Evolutionary conservation across 2,797 vertebrate species (phyloP).

Genomic region (Zenarchopterus dispar): DNA sequence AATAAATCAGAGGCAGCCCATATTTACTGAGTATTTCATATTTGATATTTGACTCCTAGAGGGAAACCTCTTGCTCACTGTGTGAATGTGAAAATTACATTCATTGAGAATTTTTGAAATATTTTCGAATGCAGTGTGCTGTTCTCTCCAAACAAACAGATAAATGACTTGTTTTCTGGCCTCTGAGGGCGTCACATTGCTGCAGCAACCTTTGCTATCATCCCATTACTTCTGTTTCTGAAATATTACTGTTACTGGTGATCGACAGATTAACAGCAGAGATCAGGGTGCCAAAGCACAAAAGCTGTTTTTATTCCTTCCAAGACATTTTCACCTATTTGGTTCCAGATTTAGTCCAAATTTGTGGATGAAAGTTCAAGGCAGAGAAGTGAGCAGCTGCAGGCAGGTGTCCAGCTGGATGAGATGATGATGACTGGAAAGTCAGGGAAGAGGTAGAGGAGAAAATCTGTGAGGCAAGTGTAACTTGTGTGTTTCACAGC

Average conservation of each 20-base stretch:
- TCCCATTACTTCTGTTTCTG: too few species aligned
- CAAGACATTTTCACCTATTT: constrained; percentile 1
- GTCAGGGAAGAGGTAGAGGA: too few species aligned
- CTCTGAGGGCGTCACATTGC: neutral
- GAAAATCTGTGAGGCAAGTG: too few species aligned
- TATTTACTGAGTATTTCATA: neutral
- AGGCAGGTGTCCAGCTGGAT: too few species aligned
- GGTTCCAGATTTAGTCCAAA: neutral
- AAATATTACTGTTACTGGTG: too few species aligned
- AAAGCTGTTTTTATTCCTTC: neutral
- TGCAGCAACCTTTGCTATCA: too few species aligned
- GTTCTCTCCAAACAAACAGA: constrained; percentile 10
- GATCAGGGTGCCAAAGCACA: too few species aligned
- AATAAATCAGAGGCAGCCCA: neutral
- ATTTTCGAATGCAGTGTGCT: constrained; percentile 24
- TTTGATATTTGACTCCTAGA: constrained; percentile 8
- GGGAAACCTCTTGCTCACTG: neutral
- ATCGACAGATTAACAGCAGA: too few species aligned
- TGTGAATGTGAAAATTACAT: constrained; percentile 18
- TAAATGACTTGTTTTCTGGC: constrained; percentile 30
- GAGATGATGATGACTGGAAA: too few species aligned
- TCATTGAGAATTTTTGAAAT: constrained; percentile 31
- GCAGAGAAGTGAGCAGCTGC: too few species aligned
- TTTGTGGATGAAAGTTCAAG: too few species aligned
- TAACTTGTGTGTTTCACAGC: too few species aligned